Evolutionary conservation across 2,113 vertebrate genomes (phyloP), one percentile per base, ranked within the genome.

Genomic region (Pipra filicauda): DNA sequence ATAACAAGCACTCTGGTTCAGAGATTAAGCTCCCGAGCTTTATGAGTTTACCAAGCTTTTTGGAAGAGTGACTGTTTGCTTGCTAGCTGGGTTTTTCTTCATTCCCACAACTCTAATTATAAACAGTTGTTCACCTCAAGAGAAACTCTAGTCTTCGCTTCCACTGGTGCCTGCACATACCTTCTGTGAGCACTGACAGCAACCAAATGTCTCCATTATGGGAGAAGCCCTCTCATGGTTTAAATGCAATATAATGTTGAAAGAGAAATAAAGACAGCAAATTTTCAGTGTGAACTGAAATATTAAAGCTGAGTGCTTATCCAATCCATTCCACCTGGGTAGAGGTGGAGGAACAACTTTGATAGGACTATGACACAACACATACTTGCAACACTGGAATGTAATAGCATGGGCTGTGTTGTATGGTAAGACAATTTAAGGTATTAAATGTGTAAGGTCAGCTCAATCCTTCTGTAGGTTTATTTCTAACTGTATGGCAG

Each of bases 21-120:
- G 92, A 96, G 93, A 97, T 94, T 95, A 96, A 97, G 92, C 93
- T 90, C 78, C 92, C 76, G 67, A 93, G 93, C 93, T 96, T 91
- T 95, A 76, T 80, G 69, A 95, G 94, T 97, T 97, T 92, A 96
- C 81, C 86, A 74, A 95, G 91, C 62, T 93, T 95, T 96, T 90
- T 86, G 88, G 93, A 94, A 91, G 93, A 95, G 82, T 72, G 89
- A 67, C 85, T 80, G 81, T 5, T 95, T 92, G 94, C 89, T 94
- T 94, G 65, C 89, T 95, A 86, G 85, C 88, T 66, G 79, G 10
- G 41, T 85, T 97, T 82, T 87, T 14, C 91, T 84, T 95, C 83
- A 87, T 91, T 89, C 85, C 83, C 91, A 79, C 88, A 95, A 85
- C 85, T 95, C 93, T 96, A 90, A 95, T 95, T 96, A 89, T 94